Evolutionary conservation across 2,113 vertebrate genomes (phyloP).

Genomic region (Oryzias melastigma): DNA sequence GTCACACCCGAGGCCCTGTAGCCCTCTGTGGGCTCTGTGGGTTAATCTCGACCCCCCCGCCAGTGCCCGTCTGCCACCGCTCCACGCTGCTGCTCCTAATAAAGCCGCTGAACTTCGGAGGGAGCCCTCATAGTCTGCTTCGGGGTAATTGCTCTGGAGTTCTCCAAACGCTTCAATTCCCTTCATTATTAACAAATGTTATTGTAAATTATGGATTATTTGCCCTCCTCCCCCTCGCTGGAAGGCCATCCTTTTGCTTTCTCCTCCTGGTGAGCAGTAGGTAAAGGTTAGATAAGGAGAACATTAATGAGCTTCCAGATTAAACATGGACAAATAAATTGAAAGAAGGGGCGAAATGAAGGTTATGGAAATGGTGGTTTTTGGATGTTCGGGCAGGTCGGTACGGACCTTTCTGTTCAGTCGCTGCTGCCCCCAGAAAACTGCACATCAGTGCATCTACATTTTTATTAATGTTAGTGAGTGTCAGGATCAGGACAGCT

Average conservation of each 20-base stretch:
- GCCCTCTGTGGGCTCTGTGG: slow-evolving; percentile 30
- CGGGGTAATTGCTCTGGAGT: slow-evolving; percentile 64
- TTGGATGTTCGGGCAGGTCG: too few species aligned
- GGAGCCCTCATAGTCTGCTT: slow-evolving; percentile 27
- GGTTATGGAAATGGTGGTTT: neutral
- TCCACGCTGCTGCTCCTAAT: slow-evolving; percentile 26
- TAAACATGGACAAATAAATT: slow-evolving; percentile 2
- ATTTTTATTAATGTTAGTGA: slow-evolving; percentile 8
- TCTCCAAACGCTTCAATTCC: slow-evolving; percentile 58
- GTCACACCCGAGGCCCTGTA: neutral
- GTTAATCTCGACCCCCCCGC: slow-evolving; percentile 27
- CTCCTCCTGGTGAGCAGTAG: slow-evolving; percentile 8
- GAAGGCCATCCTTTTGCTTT: slow-evolving; percentile 4
- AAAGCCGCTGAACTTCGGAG: slow-evolving; percentile 35
- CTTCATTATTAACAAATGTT: slow-evolving; percentile 71
- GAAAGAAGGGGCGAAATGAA: neutral
- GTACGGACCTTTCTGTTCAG: too few species aligned
- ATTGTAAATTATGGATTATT: slow-evolving; percentile 74
- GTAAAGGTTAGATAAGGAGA: slow-evolving; percentile 24
- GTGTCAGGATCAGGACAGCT: neutral
- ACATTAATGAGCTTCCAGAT: slow-evolving; percentile 8
- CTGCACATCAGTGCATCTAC: slow-evolving; percentile 22
- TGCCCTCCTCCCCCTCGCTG: slow-evolving; percentile 32
- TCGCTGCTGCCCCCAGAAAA: too few species aligned
- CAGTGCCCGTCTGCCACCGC: slow-evolving; percentile 3